These are phyloP conservation scores for Ailurus styani DNA, from an alignment of 2,113 vertebrate species.

Conservation along the genomic window DNA sequence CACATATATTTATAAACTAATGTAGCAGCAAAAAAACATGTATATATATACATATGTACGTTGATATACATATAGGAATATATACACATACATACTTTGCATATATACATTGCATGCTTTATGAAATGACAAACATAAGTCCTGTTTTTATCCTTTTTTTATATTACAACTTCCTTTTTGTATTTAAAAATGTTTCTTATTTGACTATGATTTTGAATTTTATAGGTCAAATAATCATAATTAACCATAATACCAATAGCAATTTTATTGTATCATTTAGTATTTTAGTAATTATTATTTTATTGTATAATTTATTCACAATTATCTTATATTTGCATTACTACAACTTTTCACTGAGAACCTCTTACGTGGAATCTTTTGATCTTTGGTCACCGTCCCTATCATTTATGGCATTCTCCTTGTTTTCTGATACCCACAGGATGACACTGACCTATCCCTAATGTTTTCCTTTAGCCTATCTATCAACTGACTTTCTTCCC, in stretches of 20 bases:
- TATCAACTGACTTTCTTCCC: neutral
- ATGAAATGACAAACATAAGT: neutral
- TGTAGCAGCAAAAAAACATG: neutral
- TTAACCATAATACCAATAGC: neutral
- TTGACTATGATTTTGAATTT: neutral
- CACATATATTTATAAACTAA: neutral
- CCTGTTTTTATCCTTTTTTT: neutral
- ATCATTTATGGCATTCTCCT: neutral
- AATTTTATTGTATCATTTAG: neutral
- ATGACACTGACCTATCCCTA: neutral
- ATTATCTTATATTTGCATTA: neutral
- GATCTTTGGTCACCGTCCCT: neutral
- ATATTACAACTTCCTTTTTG: neutral
- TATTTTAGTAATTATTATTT: neutral
- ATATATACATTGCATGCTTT: neutral
- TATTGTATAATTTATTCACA: neutral
- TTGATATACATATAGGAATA: neutral
- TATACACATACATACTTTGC: too few relatives aligned
- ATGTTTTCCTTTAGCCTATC: rapidly evolving
- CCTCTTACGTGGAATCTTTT: neutral
- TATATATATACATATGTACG: neutral
- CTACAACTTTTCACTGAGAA: neutral
- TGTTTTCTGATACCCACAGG: neutral
- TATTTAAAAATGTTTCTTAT: neutral
- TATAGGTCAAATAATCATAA: neutral